Percentiles rank a stretch among this genome's conserved stretches.
Conservation (phyloP, 1,140 invertebrate species). For the Drosophila mauritiana region DNA sequence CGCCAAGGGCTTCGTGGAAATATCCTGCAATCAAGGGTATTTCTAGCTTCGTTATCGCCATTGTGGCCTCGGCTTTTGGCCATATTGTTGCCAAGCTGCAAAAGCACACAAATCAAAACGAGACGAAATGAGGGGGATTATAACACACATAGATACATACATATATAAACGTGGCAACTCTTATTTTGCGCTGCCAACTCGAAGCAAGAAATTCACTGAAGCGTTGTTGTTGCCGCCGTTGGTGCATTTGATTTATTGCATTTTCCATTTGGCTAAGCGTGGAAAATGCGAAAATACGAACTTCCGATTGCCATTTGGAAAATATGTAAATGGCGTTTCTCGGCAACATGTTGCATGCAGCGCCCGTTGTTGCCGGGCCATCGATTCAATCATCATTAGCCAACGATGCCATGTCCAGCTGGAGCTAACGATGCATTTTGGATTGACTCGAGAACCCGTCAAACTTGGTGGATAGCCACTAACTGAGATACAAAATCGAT, state of each 20-base stretch:
- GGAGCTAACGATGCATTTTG: constrained; percentile 9
- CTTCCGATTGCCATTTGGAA: constrained; percentile 59
- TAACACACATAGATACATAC: neutral
- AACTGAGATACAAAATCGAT: constrained; percentile 1
- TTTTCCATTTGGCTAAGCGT: constrained; percentile 57
- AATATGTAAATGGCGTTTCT: constrained; percentile 31
- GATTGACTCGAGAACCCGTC: constrained; percentile 24
- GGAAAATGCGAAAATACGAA: constrained; percentile 59
- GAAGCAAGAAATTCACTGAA: constrained; percentile 36
- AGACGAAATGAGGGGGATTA: neutral
- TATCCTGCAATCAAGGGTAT: constrained; percentile 15
- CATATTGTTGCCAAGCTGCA: constrained; percentile 52
- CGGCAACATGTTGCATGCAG: constrained; percentile 58
- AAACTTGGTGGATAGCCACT: constrained; percentile 1
- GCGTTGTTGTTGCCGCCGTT: constrained; percentile 36
- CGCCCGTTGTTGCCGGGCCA: constrained; percentile 13
- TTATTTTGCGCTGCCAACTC: constrained; percentile 36
- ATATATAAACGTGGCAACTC: constrained; percentile 30
- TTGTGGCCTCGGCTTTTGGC: constrained; percentile 8
- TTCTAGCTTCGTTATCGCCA: constrained; percentile 1
- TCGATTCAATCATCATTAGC: constrained; percentile 6
- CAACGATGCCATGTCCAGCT: constrained; percentile 5
- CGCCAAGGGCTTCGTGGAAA: too few species aligned
- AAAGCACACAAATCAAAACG: constrained; percentile 31
- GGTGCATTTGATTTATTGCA: constrained; percentile 54